Evolutionary conservation across 2,113 vertebrate genomes (phyloP), one percentile per base, ranked within the genome.

Genomic region (Marmota monax): DNA sequence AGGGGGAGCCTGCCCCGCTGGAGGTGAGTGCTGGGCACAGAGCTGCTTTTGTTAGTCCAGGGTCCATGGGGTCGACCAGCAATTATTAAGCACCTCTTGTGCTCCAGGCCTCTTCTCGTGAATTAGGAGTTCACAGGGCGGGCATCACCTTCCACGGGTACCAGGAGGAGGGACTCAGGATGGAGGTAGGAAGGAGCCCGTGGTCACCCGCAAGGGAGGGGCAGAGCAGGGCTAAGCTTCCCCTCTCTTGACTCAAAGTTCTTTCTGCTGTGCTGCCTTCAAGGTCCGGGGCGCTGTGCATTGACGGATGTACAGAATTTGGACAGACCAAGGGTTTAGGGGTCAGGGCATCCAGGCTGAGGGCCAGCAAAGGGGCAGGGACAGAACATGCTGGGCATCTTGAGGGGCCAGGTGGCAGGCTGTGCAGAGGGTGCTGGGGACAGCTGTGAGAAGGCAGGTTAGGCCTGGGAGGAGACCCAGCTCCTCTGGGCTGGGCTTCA

Each of bases 91-190:
- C 51, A 42, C 74, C 53, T 72, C 11, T 58, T 77, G 27, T 51
- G 34, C 39, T 22, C 37, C 61, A 67, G 27, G 51, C 9, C 72
- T 23, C 29, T 82, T 48, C 48, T 84, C 12, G 1, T 34, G 56
- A 78, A 61, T n/a, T 2, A 53, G 1, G 9, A 39, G 39, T 39
- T 39, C 39, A 39, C 39, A 39, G 39, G 39, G 39, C 39, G 39
- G 42, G 42, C 42, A 42, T 42, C 42, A 42, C 82, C 11, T 1
- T 69, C 17, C 53, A 20, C 27, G 5, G 2, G 16, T 16, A n/a
- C 1, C 8, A 2, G 65, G 13, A 16, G 32, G 23, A 27, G 7
- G 32, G 16, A 61, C 0, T 12, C 27, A 18, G 3, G 53, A 16
- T 10, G 2, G 4, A 65, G 13, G 37, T 32, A 51, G 76, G 7